Conservation (phyloP, 2,113 vertebrate species). For the Diphyllodes magnificus region DNA sequence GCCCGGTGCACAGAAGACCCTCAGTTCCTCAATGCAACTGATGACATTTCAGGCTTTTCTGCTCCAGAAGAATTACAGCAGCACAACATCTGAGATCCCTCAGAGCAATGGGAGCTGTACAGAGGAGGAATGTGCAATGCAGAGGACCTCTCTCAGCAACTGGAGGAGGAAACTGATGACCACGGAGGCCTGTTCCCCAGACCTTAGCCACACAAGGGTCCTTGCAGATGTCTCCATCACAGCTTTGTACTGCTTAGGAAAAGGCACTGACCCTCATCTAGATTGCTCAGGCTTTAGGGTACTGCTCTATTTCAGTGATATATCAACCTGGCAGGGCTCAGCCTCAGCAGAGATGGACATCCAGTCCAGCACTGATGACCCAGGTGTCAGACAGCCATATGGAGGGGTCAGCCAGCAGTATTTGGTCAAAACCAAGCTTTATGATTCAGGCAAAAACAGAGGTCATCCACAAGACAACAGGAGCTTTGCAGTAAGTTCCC, state of each 20-base stretch:
- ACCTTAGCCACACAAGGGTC: background rate
- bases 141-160: background rate
- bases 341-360: background rate
- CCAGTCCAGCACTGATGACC: background rate
- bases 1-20: background rate
- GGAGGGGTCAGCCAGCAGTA: background rate
- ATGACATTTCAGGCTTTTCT: background rate
- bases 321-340: background rate
- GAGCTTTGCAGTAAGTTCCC: background rate
- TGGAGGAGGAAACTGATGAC: background rate
- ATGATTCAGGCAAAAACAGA: background rate
- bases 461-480: background rate
- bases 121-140: background rate
- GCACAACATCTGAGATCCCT: background rate
- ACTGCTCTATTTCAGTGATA: background rate
- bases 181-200: background rate
- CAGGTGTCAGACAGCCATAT: background rate
- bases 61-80: background rate
- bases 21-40: background rate
- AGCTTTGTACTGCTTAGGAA: background rate
- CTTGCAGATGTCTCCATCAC: background rate
- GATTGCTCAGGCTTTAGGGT: background rate
- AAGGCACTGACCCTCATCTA: background rate
- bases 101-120: accelerated
- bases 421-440: background rate